phyloP scores from a whole-genome alignment of 2,113 vertebrate species.

The Marmota monax region DNA sequence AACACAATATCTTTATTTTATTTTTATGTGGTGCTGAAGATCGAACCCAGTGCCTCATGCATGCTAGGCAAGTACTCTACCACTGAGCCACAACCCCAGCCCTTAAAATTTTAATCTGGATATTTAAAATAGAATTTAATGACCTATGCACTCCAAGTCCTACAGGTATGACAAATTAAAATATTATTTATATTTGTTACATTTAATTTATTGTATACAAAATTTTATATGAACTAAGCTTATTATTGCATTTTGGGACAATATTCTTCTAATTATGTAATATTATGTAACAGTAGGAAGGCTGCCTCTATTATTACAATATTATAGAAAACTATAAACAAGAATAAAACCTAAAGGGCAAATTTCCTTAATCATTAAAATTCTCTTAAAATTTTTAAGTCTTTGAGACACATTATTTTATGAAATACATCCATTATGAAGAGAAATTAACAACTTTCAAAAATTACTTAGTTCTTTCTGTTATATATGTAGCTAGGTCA shows the following conservation, averaged over 20 bases:
- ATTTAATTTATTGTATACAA: neutral
- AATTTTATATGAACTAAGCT: neutral
- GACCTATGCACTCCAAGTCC: neutral
- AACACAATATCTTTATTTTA: too few species aligned
- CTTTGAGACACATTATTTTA: constrained; percentile 37
- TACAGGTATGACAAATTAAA: neutral
- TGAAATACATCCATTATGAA: constrained; percentile 1
- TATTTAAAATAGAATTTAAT: constrained; percentile 47
- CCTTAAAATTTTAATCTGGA: neutral
- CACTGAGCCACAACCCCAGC: too few species aligned
- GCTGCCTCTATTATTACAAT: neutral
- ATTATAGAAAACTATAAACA: neutral
- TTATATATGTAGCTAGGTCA: neutral
- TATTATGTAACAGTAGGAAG: neutral
- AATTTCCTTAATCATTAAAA: neutral
- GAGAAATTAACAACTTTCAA: neutral
- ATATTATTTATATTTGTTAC: too few species aligned
- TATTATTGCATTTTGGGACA: neutral
- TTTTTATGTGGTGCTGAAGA: too few species aligned
- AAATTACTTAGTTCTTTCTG: constrained; percentile 1
- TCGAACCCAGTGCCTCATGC: too few species aligned
- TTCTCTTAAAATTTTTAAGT: neutral
- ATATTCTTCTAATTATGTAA: neutral
- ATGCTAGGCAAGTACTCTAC: too few species aligned
- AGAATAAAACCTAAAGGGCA: neutral